Base-by-base conservation (phyloP, 2,797 vertebrate genomes). In the Phyllotis vaccarum region DNA sequence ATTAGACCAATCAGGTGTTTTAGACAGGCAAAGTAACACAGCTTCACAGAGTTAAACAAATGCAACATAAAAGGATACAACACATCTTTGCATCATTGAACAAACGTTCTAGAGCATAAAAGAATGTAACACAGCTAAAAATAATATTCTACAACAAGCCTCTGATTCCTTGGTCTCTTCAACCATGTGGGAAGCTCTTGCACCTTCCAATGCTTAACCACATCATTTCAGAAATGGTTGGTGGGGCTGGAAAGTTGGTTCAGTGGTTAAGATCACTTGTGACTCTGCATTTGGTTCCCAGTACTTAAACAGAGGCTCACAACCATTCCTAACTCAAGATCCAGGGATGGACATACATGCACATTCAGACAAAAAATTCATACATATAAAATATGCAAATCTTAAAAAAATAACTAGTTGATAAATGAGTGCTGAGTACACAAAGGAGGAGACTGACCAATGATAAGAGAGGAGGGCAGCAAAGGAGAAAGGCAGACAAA, bases 401-500 rank as follows among this genome's bases (percentile, higher is more conserved):
- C 31, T n/a, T 31, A 22, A 82, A 75, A 93, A 96, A 76, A 40
- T 12, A 52, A 79, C n/a, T 6, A 12, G 4, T n/a, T 70, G 76
- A 88, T 68, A 11, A 91, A 46, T 90, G 34, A 89, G 52, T 75
- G 64, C 58, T 27, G 8, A 62, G 27, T 17, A 58, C 75, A 49
- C 49, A 16, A n/a, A 54, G 2, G 2, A 6, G 11, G n/a, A 95
- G 78, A 92, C 46, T 5, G 6, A 27, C 86, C 49, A 75, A 70
- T 68, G 72, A 68, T 31, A 82, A 78, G 58, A 85, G 46, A 43
- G 3, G 16, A 81, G 17, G 9, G 46, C 92, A 60, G 11, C 11
- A 62, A 93, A 78, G n/a, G 90, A 88, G 80, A 70, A 91, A 96
- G 86, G 83, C 13, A 80, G 34, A 70, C 10, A 27, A 87, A 29